These are phyloP conservation scores for Phrixothrix hirtus DNA, from an alignment of 2,888 invertebrate genomes.

Conservation along the genomic window DNA sequence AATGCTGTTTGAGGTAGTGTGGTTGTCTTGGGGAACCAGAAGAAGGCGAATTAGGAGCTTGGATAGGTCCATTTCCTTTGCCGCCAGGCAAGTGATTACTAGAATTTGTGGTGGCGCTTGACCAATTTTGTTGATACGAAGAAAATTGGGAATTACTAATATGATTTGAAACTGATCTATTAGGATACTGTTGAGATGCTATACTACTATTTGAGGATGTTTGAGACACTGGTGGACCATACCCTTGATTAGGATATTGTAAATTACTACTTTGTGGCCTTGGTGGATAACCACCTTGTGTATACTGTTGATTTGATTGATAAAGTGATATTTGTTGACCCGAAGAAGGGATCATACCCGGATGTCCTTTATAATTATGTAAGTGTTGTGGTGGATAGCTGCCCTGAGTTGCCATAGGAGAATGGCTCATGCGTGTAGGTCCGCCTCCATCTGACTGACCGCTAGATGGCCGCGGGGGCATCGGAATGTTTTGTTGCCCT, in stretches of 20 bases:
- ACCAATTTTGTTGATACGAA: constrained; percentile 52
- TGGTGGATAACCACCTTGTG: constrained; percentile 59
- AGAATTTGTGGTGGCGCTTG: constrained; percentile 39
- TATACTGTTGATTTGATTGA: constrained; percentile 62
- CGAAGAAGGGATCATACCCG: constrained; percentile 55
- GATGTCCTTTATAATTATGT: constrained; percentile 66
- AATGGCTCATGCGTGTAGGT: constrained; percentile 69
- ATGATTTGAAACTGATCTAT: constrained; percentile 62
- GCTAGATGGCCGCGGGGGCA: constrained; percentile 94
- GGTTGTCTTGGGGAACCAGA: constrained; percentile 60
- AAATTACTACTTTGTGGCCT: constrained; percentile 55
- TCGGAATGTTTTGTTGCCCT: constrained; percentile 93
- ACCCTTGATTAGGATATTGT: constrained; percentile 60
- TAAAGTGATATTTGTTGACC: constrained; percentile 61
- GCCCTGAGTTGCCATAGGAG: constrained; percentile 66
- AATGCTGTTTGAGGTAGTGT: constrained; percentile 71
- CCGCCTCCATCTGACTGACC: constrained; percentile 66
- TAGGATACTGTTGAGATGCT: constrained; percentile 59
- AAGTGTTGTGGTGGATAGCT: constrained; percentile 66
- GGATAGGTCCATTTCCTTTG: constrained; percentile 48
- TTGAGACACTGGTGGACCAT: constrained; percentile 60
- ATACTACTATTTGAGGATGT: constrained; percentile 49
- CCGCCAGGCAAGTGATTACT: constrained; percentile 42
- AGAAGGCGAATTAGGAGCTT: constrained; percentile 59
- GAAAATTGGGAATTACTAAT: constrained; percentile 58